Evolutionary conservation across 2,113 vertebrate species (phyloP).

Genomic region (Sterna hirundo): DNA sequence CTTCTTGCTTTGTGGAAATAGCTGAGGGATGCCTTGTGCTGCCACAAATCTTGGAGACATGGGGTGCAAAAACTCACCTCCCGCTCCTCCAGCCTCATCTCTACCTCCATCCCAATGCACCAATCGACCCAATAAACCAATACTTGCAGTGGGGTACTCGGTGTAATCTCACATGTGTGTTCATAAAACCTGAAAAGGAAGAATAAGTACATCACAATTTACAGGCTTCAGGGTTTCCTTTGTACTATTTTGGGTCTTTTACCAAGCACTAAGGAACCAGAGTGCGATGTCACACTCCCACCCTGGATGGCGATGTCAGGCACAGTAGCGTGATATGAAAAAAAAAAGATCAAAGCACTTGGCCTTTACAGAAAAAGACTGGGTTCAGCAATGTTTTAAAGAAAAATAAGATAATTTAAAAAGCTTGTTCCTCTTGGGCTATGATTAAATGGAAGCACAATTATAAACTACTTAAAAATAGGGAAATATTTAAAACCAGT

Average conservation of each 20-base stretch:
- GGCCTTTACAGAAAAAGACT: background rate
- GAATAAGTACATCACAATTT: background rate
- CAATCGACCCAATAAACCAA: too few species aligned
- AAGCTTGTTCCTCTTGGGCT: background rate
- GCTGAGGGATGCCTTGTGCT: background rate
- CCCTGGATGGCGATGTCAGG: background rate
- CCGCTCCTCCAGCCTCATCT: background rate
- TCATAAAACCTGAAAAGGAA: background rate
- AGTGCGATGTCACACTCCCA: background rate
- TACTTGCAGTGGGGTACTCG: fast-evolving
- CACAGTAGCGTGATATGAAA: background rate
- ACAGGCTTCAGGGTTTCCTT: background rate
- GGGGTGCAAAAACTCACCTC: background rate
- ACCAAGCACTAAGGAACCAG: background rate
- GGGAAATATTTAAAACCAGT: background rate
- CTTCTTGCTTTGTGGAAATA: background rate
- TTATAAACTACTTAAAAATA: background rate
- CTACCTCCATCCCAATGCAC: background rate
- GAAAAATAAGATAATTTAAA: background rate
- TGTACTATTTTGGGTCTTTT: background rate
- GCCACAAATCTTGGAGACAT: background rate
- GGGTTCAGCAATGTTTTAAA: background rate
- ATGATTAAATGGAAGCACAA: background rate
- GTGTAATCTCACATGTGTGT: background rate
- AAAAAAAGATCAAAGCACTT: background rate